Base-by-base conservation (phyloP, 2,113 vertebrate genomes). In the Cyphomyrus discorhynchus region DNA sequence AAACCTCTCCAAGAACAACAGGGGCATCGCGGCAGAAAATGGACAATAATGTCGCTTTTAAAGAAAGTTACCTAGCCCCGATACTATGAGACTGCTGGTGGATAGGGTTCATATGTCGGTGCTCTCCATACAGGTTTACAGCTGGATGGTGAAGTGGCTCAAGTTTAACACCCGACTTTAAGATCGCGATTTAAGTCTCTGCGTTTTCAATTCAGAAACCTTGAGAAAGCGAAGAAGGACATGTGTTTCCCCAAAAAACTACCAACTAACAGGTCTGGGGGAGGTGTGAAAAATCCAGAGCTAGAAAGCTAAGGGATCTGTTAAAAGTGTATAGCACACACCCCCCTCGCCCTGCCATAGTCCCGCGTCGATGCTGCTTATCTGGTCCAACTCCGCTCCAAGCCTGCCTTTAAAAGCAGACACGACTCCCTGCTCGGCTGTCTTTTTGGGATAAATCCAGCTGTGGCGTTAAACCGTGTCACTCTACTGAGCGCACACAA, bases 1-100 rank as follows among this genome's bases (percentile, higher is more conserved):
- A 91, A 98, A 97, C 91, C 98, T 96, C 96, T 99, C 98, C 95
- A 99, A 91, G 93, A 99, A 98, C 74, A 98, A 94, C 93, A 99
- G 96, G 93, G 98, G 98, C 98, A 99, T 99, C 82, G 91, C 91
- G 77, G 46, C n/a, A 27, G 62, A 31, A 70, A 70, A 27, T 13
- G 70, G 47, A 42, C 31, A 31, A 31, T 52, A 17, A 70, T 31
- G 62, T 31, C n/a, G 27, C 62, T 70, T 70, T 70, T 70, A 31
- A 31, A 31, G 9, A 31, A 27, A 13, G 8, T 11, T 11, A 70
- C 1, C n/a, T 4, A 13, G n/a, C n/a, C 9, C n/a, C n/a, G 24
- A 27, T 62, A n/a, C 24, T n/a, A 58, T 58, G 6, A 58, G 21
- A 58, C 6, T 62, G 56, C 24, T n/a, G 62, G 1, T 27, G 62